Conservation (phyloP, 2,888 invertebrate species). For the Autographa gamma region DNA sequence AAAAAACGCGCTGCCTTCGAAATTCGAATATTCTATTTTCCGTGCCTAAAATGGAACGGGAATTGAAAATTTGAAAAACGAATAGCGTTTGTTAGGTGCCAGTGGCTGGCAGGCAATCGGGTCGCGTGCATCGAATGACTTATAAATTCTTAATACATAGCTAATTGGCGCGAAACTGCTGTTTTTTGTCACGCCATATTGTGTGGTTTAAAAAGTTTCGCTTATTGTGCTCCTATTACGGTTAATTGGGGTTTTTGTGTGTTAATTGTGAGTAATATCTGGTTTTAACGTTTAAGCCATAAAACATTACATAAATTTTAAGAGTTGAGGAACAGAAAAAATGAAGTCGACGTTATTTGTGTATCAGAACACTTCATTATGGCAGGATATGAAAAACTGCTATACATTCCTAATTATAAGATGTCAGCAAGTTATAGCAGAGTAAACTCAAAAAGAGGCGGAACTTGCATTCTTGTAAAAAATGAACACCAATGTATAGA, state of each 20-base stretch:
- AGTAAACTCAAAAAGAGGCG: no score
- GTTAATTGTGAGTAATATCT: slow-evolving; percentile 1
- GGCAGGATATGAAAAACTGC: no score
- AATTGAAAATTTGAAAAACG: slow-evolving; percentile 49
- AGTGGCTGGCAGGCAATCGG: slow-evolving; percentile 25
- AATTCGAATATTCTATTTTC: slow-evolving; percentile 29
- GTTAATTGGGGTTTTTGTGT: background rate
- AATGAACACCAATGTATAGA: no score
- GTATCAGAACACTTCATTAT: no score
- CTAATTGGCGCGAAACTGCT: slow-evolving; percentile 16
- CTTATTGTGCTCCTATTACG: background rate
- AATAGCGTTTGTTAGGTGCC: slow-evolving; percentile 30
- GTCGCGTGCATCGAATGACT: slow-evolving; percentile 47
- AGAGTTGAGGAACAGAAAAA: no score
- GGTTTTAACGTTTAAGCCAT: background rate
- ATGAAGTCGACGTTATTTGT: no score
- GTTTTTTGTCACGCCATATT: slow-evolving; percentile 16
- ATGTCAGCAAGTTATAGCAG: no score
- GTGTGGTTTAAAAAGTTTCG: slow-evolving; percentile 7
- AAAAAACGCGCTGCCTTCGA: slow-evolving; percentile 16
- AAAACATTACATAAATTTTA: background rate
- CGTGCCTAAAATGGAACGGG: slow-evolving; percentile 14
- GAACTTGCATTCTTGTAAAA: no score
- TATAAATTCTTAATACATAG: slow-evolving; percentile 22
- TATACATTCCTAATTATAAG: no score